phyloP scores from a whole-genome alignment of 2,888 invertebrate species.

The Autographa pulchrina region DNA sequence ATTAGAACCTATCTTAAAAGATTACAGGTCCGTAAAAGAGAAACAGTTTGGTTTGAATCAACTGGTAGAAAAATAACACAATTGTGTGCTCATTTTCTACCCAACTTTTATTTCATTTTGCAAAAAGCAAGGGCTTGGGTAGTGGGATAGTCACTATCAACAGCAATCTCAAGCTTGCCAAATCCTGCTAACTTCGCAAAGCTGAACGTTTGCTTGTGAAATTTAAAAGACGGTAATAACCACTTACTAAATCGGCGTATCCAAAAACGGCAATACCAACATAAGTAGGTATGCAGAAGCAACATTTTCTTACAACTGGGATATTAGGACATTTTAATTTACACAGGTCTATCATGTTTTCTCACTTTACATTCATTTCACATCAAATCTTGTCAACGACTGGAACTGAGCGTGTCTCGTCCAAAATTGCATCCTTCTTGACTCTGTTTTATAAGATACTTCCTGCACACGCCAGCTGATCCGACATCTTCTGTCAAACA shows the following conservation, averaged over 20 bases:
- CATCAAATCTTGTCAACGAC: constrained; percentile 52
- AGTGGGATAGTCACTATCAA: too few species aligned
- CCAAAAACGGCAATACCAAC: constrained; percentile 78
- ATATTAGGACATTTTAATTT: constrained; percentile 64
- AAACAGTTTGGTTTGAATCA: too few species aligned
- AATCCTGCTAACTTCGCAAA: too few species aligned
- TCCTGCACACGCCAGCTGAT: constrained; percentile 37
- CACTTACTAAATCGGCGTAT: constrained; percentile 79
- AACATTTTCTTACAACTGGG: constrained; percentile 75
- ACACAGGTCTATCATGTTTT: constrained; percentile 64
- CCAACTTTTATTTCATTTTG: too few species aligned
- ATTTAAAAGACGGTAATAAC: not conserved
- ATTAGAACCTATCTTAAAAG: too few species aligned
- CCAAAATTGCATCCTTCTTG: constrained; percentile 51
- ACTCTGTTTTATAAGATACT: constrained; percentile 50
- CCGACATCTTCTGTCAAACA: constrained; percentile 14
- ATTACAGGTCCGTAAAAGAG: too few species aligned
- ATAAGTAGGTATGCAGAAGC: constrained; percentile 76
- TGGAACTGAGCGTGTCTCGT: constrained; percentile 42
- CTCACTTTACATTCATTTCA: constrained; percentile 48
- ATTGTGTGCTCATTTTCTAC: too few species aligned
- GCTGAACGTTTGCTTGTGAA: too few species aligned
- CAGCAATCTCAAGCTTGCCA: too few species aligned
- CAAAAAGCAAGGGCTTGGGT: too few species aligned
- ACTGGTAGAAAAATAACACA: too few species aligned